Base-by-base conservation (phyloP, 1,140 invertebrate genomes). In the Mactra quadrangularis region DNA sequence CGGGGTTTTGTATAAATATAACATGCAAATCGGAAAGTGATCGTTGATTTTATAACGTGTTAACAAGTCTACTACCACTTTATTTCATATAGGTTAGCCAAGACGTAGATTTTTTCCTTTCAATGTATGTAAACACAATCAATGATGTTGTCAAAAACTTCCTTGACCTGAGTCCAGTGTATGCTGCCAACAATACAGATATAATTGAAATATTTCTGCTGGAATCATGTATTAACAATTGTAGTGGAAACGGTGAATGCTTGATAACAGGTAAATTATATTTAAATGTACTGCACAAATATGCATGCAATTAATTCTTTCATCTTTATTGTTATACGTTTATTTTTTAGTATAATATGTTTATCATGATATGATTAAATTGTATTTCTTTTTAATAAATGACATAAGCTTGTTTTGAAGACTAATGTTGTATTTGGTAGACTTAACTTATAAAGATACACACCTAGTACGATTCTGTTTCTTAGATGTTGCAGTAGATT, bases 161-260 rank as follows among this genome's bases (percentile, higher is more conserved):
- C 0, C 41, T 64, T 15, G 60, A 38, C 11, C 17, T 64, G 3
- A 64, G 41, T 64, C 60, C 60, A 1, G 60, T 22, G 7, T 64
- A 64, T 45, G 60, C 41, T 45, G 60, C 60, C 13, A 64, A 64
- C n/a, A 41, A 64, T 3, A 64, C 60, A 22, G 60, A 64, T 7
- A 35, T 38, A 6, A 35, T 64, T 3, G 60, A 64, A 45, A 25
- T 41, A 45, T 64, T 64, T 25, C 35, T 64, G 11, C 27, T 19
- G 22, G 33, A 64, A 22, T 38, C 60, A 1, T 64, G 60, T 22
- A 0, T 13, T 7, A 22, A n/a, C 1, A 64, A 64, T 33, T 64
- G 60, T n/a, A 64, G 60, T 33, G 31, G 35, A 3, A 64, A 64
- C 22, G 60, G 60, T 41, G 38, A 9, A 3, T 72, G 70, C 22